These are phyloP conservation scores for Apodemia hepburni DNA, from an alignment of 2,888 invertebrate genomes.

Conservation along the genomic window DNA sequence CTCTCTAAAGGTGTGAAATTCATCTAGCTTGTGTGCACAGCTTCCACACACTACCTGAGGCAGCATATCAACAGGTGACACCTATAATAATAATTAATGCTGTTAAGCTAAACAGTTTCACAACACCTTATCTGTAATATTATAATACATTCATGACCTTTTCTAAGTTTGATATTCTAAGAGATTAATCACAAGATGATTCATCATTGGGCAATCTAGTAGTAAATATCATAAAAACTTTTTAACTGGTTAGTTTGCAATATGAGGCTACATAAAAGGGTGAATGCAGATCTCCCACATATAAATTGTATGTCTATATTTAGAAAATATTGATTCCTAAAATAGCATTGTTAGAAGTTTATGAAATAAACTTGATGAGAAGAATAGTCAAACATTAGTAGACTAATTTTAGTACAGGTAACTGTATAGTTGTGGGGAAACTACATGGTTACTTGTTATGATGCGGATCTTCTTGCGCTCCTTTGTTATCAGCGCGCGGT, in stretches of 20 bases:
- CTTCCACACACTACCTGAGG: constrained; percentile 89
- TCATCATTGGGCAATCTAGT: constrained; percentile 59
- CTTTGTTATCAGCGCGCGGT: constrained; percentile 73
- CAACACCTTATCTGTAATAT: constrained; percentile 35
- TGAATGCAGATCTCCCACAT: constrained; percentile 58
- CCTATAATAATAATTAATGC: constrained; percentile 75
- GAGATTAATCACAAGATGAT: constrained; percentile 65
- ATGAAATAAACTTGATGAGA: constrained; percentile 40
- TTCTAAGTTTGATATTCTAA: constrained; percentile 35
- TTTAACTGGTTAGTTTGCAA: constrained; percentile 27
- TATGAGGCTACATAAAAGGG: constrained; percentile 40
- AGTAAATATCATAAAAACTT: constrained; percentile 45
- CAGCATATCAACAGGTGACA: constrained; percentile 87
- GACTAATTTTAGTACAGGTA: constrained; percentile 4
- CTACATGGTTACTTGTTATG: constrained; percentile 22
- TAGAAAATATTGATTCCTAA: constrained; percentile 74
- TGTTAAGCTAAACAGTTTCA: constrained; percentile 44
- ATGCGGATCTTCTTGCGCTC: constrained; percentile 46
- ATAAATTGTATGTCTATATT: constrained; percentile 68
- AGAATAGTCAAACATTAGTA: constrained; percentile 8
- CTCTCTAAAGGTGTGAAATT: constrained; percentile 88
- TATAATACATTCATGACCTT: constrained; percentile 51
- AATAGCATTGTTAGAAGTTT: constrained; percentile 54
- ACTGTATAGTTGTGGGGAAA: constrained; percentile 17
- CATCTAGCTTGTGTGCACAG: constrained; percentile 88